Percentiles rank a stretch among this genome's conserved stretches.
Conservation (phyloP, 2,888 invertebrate species). For the Serripes groenlandicus region DNA sequence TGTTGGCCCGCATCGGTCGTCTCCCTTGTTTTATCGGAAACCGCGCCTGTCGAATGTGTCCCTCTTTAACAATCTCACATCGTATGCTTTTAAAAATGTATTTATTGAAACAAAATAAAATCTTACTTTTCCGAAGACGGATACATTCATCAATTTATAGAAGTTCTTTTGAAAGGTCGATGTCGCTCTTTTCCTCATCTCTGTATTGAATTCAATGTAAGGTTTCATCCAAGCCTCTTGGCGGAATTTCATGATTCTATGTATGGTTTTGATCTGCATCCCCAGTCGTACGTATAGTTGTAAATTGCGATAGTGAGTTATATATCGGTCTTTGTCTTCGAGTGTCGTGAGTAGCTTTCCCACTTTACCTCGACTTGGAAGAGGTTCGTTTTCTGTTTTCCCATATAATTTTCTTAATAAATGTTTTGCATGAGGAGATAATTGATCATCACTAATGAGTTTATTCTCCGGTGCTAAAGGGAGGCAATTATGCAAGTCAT, state of each 20-base stretch:
- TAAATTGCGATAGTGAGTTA: slow-evolving; percentile 30
- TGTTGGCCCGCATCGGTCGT: too few relatives aligned
- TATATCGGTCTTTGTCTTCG: slow-evolving; percentile 41
- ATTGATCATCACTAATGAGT: not conserved
- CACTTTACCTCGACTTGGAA: slow-evolving; percentile 27
- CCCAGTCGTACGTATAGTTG: slow-evolving; percentile 57
- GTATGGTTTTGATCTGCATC: slow-evolving; percentile 74
- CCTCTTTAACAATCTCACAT: too few relatives aligned
- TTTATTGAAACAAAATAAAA: too few relatives aligned
- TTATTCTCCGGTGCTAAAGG: slow-evolving; percentile 34
- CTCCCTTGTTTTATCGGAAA: too few relatives aligned
- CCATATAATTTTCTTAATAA: slow-evolving; percentile 29
- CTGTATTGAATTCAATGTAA: slow-evolving; percentile 81
- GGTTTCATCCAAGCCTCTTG: slow-evolving; percentile 79
- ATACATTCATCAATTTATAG: slow-evolving; percentile 74
- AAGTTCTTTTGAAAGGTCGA: slow-evolving; percentile 78
- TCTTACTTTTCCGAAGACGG: slow-evolving; percentile 77
- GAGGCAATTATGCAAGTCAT: slow-evolving; percentile 34
- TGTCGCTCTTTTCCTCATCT: slow-evolving; percentile 32
- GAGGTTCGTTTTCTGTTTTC: not conserved
- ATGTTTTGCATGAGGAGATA: slow-evolving; percentile 35
- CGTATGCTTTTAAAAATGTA: too few relatives aligned
- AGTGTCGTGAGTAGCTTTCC: slow-evolving; percentile 38
- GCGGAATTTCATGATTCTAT: slow-evolving; percentile 79
- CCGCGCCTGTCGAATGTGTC: too few relatives aligned